Percentiles rank a stretch among this genome's conserved stretches.
These are phyloP conservation scores for Chironomus tepperi DNA, from an alignment of 1,140 invertebrate genomes.

Conservation along the genomic window DNA sequence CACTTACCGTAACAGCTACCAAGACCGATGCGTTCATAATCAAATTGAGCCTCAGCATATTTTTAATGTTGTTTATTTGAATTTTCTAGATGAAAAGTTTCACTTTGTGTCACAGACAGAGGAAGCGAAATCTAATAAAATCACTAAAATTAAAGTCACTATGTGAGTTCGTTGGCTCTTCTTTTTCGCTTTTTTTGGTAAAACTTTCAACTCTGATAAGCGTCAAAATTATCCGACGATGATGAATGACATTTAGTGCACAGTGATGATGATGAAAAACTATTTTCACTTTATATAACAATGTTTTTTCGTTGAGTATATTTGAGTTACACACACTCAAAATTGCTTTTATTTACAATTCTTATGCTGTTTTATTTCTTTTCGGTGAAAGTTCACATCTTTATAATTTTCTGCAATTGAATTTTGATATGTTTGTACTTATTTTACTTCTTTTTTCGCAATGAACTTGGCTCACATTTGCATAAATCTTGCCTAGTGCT, in stretches of 20 bases:
- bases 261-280: background rate
- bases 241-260: conserved; percentile 6
- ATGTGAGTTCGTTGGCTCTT: background rate
- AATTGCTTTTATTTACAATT: background rate
- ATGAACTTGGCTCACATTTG: conserved; percentile 4
- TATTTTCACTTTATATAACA: background rate
- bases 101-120: background rate
- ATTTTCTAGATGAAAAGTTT: background rate
- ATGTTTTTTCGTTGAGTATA: background rate
- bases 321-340: too few species aligned
- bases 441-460: background rate
- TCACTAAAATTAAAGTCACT: too few species aligned
- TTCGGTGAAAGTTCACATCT: background rate
- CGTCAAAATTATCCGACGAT: background rate
- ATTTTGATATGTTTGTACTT: background rate
- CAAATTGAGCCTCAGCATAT: background rate
- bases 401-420: background rate
- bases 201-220: conserved; percentile 5
- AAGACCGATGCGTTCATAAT: background rate
- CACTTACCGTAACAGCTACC: background rate
- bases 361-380: background rate
- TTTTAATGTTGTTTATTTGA: background rate
- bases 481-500: background rate
- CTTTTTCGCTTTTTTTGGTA: background rate
- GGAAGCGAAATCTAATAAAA: background rate